Percentiles rank a stretch among this genome's conserved stretches.
phyloP scores from a whole-genome alignment of 2,113 vertebrate species.

The Gadus chalcogrammus region DNA sequence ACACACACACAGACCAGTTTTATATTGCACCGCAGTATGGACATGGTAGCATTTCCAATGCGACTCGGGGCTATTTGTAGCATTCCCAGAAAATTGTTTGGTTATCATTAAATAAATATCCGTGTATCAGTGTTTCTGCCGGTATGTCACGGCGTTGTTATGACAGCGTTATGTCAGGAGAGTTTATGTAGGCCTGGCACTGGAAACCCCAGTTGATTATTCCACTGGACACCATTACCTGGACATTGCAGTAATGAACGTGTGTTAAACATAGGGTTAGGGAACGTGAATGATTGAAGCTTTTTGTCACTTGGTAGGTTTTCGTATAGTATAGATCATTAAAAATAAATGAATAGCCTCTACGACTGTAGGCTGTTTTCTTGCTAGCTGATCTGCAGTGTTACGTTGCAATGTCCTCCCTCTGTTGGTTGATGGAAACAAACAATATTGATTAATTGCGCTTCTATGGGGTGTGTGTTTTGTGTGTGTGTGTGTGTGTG shows the following conservation, averaged over 20 bases:
- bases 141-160: constrained; percentile 38
- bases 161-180: constrained; percentile 39
- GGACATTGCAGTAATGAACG: too few species aligned
- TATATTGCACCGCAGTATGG: constrained; percentile 44
- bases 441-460: constrained; percentile 63
- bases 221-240: constrained; percentile 33
- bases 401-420: constrained; percentile 52
- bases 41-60: too few species aligned
- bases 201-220: constrained; percentile 37
- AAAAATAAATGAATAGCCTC: too few species aligned
- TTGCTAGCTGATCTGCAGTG: constrained; percentile 34
- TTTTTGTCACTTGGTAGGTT: not conserved
- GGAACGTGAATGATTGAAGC: not conserved
- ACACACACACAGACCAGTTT: too few species aligned
- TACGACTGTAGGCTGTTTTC: too few species aligned
- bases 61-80: too few species aligned
- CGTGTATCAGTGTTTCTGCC: not conserved
- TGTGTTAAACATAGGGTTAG: not conserved
- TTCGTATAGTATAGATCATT: too few species aligned
- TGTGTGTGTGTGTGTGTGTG: constrained; percentile 14
- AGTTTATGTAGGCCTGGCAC: constrained; percentile 53
- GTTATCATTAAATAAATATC: not conserved
- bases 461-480: constrained; percentile 10
- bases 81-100: not conserved
- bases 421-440: constrained; percentile 51